Evolutionary conservation across 2,888 invertebrate species (phyloP), one percentile per base, ranked within the genome.

Genomic region (Yponomeuta plumbellus): DNA sequence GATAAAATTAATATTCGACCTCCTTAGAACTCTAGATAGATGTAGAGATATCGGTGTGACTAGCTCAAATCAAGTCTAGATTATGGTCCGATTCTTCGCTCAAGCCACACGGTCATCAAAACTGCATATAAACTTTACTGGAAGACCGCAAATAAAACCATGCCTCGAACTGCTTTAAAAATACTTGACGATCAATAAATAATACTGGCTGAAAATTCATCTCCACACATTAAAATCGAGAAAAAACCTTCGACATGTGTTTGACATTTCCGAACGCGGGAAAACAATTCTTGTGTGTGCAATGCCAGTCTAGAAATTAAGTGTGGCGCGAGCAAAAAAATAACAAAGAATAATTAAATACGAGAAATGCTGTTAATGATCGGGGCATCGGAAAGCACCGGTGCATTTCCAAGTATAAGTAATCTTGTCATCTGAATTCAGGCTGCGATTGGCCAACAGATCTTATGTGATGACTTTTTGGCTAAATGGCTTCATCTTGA

Each of bases 391-490:
- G 79, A 80, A 80, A 73, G 79, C 79, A 77, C 78, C 76, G 78
- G 34, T 76, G 77, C 79, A 86, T 88, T 89, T 88, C 90, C 88
- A 87, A 88, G 91, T 89, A 90, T 86, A 88, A 86, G 81, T 84
- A 84, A 86, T 88, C 80, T 79, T 75, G 80, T 73, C 84, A 82
- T 84, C 83, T 80, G 85, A 84, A 90, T 89, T 86, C 86, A 85
- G 83, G 68, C 73, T 80, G 80, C 85, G 86, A 84, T 83, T 84
- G 82, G 76, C 71, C 75, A 77, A 78, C 77, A 77, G 75, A 78
- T 78, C 74, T 76, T 74, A 57, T 58, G 34, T 72, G 71, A 72
- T 76, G 77, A 76, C 76, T 86, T 86, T 86, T 89, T 85, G 84
- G 81, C 75, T 78, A 90, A 91, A 91, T 91, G 90, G 80, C 90